Percentiles rank a stretch among this genome's conserved stretches.
Conservation (phyloP, 1,140 invertebrate species). For the Akabosia matsudoensis region DNA sequence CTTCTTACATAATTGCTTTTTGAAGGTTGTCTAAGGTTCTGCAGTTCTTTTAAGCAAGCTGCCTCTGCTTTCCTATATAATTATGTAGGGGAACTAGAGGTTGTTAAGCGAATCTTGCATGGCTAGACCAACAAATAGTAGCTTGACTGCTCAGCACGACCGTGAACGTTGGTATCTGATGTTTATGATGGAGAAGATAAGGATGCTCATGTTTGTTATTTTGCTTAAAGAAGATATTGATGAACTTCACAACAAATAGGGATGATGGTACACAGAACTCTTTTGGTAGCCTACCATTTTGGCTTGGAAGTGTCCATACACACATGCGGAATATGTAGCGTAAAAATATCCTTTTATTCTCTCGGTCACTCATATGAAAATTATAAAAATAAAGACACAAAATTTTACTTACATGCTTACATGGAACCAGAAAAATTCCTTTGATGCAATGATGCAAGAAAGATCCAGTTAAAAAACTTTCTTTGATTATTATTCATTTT, state of each 20-base stretch:
- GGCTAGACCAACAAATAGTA: conserved; percentile 7
- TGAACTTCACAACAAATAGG: too few species aligned
- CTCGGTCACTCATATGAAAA: background rate
- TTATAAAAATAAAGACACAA: background rate
- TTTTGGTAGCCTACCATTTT: too few species aligned
- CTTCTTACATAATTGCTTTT: background rate
- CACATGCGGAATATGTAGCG: background rate
- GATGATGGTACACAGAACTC: too few species aligned
- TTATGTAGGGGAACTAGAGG: background rate
- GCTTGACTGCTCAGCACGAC: conserved; percentile 8
- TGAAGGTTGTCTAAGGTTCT: conserved; percentile 23
- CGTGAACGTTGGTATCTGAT: background rate
- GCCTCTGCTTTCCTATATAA: conserved; percentile 7
- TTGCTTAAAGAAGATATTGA: too few species aligned
- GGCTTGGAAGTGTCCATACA: background rate
- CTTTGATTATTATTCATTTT: too few species aligned
- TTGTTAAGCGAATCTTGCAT: background rate
- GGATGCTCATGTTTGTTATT: background rate
- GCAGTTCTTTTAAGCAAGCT: background rate
- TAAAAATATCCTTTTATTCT: background rate
- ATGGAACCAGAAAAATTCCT: background rate
- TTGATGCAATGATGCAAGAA: too few species aligned
- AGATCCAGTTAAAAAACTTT: too few species aligned
- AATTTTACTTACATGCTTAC: background rate
- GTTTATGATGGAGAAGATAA: background rate